Evolutionary conservation across 2,888 invertebrate species (phyloP).

Genomic region (Ellobium chinense): DNA sequence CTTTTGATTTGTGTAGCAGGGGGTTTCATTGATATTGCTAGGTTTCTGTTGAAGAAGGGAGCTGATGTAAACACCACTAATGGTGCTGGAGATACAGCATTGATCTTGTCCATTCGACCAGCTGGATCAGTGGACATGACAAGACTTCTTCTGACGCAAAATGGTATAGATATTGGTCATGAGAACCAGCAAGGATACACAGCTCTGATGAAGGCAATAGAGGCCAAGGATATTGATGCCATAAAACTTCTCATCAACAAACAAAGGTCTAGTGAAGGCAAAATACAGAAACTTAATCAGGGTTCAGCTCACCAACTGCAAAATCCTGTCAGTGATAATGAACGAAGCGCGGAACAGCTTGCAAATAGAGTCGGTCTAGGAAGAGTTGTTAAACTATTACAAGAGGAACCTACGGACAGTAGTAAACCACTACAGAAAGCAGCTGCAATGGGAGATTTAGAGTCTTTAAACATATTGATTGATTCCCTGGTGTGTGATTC

Average conservation of each 20-base stretch:
- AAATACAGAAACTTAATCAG: too few relatives aligned
- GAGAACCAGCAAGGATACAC: background rate
- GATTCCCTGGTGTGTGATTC: background rate
- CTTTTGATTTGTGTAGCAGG: background rate
- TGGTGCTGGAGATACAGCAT: background rate
- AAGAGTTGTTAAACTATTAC: background rate
- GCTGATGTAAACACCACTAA: background rate
- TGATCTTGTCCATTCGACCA: background rate
- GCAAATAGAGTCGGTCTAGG: too few relatives aligned
- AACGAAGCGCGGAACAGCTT: too few relatives aligned
- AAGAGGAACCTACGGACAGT: background rate
- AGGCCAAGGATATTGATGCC: background rate
- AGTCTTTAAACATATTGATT: background rate
- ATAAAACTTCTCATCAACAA: background rate
- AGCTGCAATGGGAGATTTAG: background rate
- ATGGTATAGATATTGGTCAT: background rate
- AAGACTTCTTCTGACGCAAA: background rate
- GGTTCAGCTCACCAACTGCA: too few relatives aligned
- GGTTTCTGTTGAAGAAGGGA: background rate
- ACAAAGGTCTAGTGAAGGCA: too few relatives aligned
- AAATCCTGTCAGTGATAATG: too few relatives aligned
- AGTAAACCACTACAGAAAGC: background rate
- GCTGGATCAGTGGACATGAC: background rate
- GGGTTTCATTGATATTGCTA: background rate
- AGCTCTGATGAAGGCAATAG: slow-evolving; percentile 1